Percentiles rank a stretch among this genome's conserved stretches.
Conservation (phyloP, 1,140 invertebrate genomes). For the Arion vulgaris region DNA sequence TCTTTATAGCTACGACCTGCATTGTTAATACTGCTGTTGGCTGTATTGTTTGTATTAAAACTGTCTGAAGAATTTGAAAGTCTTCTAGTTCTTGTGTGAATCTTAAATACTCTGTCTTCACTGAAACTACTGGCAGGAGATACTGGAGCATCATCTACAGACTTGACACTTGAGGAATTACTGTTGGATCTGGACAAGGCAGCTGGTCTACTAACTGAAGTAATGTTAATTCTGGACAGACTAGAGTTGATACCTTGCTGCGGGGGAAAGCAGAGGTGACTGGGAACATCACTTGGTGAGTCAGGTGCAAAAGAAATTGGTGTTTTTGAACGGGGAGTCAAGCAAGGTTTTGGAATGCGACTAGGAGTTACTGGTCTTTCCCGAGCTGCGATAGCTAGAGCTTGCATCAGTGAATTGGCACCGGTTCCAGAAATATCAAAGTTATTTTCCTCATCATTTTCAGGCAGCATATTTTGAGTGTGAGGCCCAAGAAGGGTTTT, state of each 20-base stretch:
- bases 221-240: background rate
- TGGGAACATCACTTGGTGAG: background rate
- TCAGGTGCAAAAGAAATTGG: constrained; percentile 22
- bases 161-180: constrained; percentile 27
- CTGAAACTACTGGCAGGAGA: constrained; percentile 47
- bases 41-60: background rate
- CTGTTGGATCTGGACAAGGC: constrained; percentile 32
- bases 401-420: background rate
- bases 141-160: constrained; percentile 16
- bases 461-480: background rate
- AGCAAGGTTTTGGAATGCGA: constrained; percentile 40
- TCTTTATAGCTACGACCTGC: constrained; percentile 43
- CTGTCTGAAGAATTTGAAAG: constrained; percentile 13
- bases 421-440: background rate
- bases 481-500: constrained; percentile 23
- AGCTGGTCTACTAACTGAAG: background rate
- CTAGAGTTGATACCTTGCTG: background rate
- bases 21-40: constrained; percentile 7
- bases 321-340: constrained; percentile 48
- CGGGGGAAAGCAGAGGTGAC: background rate
- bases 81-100: constrained; percentile 31
- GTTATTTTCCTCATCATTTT: constrained; percentile 28
- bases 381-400: background rate
- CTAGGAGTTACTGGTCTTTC: constrained; percentile 37
- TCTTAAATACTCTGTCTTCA: constrained; percentile 14